Conservation (phyloP, 2,888 invertebrate species). For the Bombylius major region DNA sequence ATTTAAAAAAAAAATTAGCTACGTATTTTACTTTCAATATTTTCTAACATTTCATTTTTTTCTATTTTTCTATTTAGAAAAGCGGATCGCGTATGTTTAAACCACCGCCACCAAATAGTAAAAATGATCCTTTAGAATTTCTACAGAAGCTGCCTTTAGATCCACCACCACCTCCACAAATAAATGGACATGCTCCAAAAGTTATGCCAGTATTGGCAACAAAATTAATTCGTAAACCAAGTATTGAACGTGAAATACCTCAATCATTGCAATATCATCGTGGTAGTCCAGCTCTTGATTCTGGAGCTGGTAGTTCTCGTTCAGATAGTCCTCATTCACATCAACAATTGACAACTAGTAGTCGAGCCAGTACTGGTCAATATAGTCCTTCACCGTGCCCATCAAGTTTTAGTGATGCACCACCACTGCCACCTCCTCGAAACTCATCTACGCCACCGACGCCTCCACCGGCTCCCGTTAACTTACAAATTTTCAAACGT, state of each 20-base stretch:
- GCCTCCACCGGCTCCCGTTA: constrained; percentile 50
- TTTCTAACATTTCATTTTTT: not conserved
- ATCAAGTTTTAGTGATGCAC: constrained; percentile 44
- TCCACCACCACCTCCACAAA: constrained; percentile 25
- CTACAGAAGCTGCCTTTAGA: constrained; percentile 29
- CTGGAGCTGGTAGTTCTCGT: constrained; percentile 76
- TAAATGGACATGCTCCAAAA: constrained; percentile 35
- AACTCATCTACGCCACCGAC: constrained; percentile 56
- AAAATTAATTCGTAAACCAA: constrained; percentile 76
- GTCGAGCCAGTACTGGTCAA: constrained; percentile 34
- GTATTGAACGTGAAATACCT: constrained; percentile 70
- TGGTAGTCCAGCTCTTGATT: constrained; percentile 77
- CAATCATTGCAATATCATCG: constrained; percentile 43
- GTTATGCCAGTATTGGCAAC: constrained; percentile 46
- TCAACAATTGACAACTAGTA: constrained; percentile 47
- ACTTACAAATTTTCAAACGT: constrained; percentile 58
- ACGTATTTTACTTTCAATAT: too few relatives aligned
- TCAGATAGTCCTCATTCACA: constrained; percentile 76
- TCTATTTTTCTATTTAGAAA: constrained; percentile 22
- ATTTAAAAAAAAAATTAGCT: too few relatives aligned
- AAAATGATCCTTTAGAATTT: constrained; percentile 31
- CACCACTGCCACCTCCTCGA: constrained; percentile 60
- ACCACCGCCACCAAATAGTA: constrained; percentile 25
- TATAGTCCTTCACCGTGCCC: constrained; percentile 43
- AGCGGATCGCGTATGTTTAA: constrained; percentile 30